Evolutionary conservation across 2,797 vertebrate species (phyloP).

Genomic region (Poeciliopsis gracilis): DNA sequence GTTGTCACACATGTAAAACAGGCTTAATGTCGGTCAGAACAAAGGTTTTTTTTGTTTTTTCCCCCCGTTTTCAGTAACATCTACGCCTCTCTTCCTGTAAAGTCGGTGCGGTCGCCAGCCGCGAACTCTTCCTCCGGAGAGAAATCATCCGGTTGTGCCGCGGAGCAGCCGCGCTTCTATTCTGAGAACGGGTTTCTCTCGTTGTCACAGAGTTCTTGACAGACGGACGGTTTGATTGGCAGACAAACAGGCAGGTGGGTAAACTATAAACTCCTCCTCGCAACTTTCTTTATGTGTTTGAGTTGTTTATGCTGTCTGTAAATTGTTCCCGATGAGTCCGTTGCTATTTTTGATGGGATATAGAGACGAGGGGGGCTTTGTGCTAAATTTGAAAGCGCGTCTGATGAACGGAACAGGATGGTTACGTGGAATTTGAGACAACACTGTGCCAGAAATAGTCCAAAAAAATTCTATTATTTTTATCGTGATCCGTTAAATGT

Average conservation of each 20-base stretch:
- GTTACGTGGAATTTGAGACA: background rate
- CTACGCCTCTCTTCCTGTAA: background rate
- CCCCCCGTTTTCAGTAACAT: background rate
- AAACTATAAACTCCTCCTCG: conserved; percentile 36
- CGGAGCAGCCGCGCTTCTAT: conserved; percentile 57
- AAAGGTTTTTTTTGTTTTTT: background rate
- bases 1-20: too few species aligned
- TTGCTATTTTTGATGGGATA: conserved; percentile 10
- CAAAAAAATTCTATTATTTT: background rate
- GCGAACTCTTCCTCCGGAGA: conserved; percentile 39
- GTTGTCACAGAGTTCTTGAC: conserved; percentile 39
- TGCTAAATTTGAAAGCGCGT: background rate
- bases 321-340: conserved; percentile 2
- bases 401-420: background rate
- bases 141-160: conserved; percentile 22
- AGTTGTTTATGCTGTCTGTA: conserved; percentile 7
- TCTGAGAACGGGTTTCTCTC: conserved; percentile 55
- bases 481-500: background rate
- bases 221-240: conserved; percentile 52
- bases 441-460: background rate
- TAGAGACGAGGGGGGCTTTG: background rate
- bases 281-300: background rate
- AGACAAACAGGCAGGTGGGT: conserved; percentile 33
- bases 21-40: background rate
- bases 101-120: conserved; percentile 32